Percentiles rank a stretch among this genome's conserved stretches.
Evolutionary conservation across 2,113 vertebrate species (phyloP).

Genomic region (Grallaria varia): DNA sequence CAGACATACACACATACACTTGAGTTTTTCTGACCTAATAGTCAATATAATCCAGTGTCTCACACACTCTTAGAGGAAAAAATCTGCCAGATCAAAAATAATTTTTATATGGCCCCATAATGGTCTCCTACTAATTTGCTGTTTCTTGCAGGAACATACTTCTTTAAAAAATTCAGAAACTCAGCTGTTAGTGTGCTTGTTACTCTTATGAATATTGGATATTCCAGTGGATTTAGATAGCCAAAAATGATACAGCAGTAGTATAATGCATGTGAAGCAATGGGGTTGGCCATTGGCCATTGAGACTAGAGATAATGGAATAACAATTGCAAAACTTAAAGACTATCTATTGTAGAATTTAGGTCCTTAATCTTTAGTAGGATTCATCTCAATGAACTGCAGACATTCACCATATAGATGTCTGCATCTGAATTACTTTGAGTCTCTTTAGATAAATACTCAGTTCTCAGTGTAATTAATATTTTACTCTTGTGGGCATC

Average conservation of each 20-base stretch:
- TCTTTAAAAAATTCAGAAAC: neutral
- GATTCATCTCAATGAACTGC: neutral
- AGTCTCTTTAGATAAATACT: neutral
- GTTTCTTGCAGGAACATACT: neutral
- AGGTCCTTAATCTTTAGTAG: neutral
- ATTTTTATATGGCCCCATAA: neutral
- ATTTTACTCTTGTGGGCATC: neutral
- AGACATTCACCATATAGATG: neutral
- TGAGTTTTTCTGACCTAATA: neutral
- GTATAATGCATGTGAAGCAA: neutral
- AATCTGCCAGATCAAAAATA: neutral
- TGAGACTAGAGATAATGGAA: neutral
- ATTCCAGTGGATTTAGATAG: neutral
- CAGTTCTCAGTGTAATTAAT: neutral
- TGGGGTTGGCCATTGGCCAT: neutral
- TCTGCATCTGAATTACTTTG: neutral
- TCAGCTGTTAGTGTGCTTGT: neutral
- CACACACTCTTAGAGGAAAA: neutral
- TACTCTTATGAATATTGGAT: neutral
- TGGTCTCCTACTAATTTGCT: neutral
- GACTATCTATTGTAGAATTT: neutral
- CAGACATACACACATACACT: neutral
- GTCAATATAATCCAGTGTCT: neutral
- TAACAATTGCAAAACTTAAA: neutral
- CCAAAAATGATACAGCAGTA: neutral